Evolutionary conservation across 2,888 invertebrate genomes (phyloP), one percentile per base, ranked within the genome.

Genomic region (Arctia plantaginis): DNA sequence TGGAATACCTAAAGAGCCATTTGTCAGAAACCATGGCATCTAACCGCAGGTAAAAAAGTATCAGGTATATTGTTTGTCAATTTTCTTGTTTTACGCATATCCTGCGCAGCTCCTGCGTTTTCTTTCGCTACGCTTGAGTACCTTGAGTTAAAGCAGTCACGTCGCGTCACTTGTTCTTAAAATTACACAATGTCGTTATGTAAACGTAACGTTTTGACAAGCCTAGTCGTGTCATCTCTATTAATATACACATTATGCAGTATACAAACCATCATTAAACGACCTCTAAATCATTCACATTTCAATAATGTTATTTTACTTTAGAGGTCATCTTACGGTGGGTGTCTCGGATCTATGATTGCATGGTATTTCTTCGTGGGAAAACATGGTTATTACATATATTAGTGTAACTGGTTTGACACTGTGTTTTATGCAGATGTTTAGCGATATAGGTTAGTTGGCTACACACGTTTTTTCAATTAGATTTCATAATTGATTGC

Each of bases 151-250:
- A 85, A 74, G 67, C 66, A 70, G 66, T 66, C 73, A 65, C 35
- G 71, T 76, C 75, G 65, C 71, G 10, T 6, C 10, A 44, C 66
- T 18, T 81, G 72, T 82, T 80, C 81, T 81, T 83, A 82, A 73
- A 76, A 82, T 90, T 90, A 87, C 91, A 80, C 89, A 88, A 91
- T 79, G 77, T 77, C 78, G 82, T 92, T 91, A 91, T 89, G 90
- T 90, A 90, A 92, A 90, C 88, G 82, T 90, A 92, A 89, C 88
- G 82, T 90, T 92, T 92, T 91, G 91, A 91, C 92, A 90, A 87
- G 86, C 84, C 85, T 85, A 85, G 86, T 92, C 90, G 88, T 91
- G 90, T 90, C 89, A 87, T 90, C 88, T 90, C 89, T 89, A 90
- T 92, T 92, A 89, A 88, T 90, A 88, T n/a, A 55, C 51, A 55